Base-by-base conservation (phyloP, 1,140 invertebrate genomes). In the Conus betulinus region DNA sequence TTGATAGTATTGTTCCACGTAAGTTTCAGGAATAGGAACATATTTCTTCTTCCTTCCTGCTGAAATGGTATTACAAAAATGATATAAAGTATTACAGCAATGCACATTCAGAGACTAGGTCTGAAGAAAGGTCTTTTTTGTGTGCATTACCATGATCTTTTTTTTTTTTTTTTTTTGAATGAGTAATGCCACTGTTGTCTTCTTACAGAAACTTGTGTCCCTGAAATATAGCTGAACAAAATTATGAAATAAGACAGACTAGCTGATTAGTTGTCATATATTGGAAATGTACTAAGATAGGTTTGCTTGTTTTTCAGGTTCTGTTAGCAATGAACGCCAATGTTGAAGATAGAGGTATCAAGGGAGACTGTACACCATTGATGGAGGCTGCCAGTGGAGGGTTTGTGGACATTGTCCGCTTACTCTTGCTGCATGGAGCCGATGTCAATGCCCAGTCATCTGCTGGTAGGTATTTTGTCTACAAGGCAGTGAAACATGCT, bases 381-480 rank as follows among this genome's bases (percentile, higher is more conserved):
- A 99, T 99, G 98, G 98, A 99, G 95, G 98, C 98, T 88, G 98
- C 98, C 63, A 98, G 97, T 94, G 98, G 98, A 87, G 98, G 98
- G 13, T 98, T 99, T 96, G 96, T 98, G 90, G 98, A 99, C 94
- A 99, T 99, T 93, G 98, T 99, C 55, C 97, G 97, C 92, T 96
- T 99, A 85, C 96, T 99, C 87, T 96, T 99, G 87, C 97, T 97
- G 92, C 98, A 99, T 96, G 97, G 97, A 92, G 98, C 98, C 84
- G 98, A 99, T 96, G 98, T 99, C 5, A 99, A 99, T 96, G 98
- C 98, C 86, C 98, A 99, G 95, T 99, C 98, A 63, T 97, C 98
- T 53, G 98, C 98, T 94, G 98, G 97, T 97, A 15, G 15, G 15
- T 8, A 15, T 60, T 60, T 60, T 15, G 57, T 8, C 57, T 39